These are phyloP conservation scores for Hycleus cichorii DNA, from an alignment of 1,140 invertebrate species.

Conservation along the genomic window DNA sequence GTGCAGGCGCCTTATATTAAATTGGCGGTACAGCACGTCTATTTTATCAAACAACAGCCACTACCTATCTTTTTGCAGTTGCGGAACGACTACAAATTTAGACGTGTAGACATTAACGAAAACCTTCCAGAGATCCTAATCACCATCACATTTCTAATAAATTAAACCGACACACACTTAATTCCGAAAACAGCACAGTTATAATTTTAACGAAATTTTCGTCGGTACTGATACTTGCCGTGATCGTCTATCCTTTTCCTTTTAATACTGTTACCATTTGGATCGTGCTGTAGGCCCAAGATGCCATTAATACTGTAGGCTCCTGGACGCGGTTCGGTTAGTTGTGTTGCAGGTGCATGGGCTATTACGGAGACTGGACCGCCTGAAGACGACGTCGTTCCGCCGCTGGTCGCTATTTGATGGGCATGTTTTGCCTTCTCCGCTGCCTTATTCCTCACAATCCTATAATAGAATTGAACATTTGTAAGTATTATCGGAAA, in stretches of 20 bases:
- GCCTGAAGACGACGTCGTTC: slow-evolving; percentile 43
- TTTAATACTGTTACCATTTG: slow-evolving; percentile 63
- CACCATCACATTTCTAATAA: too few relatives aligned
- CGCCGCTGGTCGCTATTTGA: slow-evolving; percentile 57
- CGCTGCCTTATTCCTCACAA: slow-evolving; percentile 92
- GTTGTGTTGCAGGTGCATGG: slow-evolving; percentile 53
- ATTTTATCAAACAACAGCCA: not conserved
- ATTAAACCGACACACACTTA: too few relatives aligned
- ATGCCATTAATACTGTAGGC: slow-evolving; percentile 95
- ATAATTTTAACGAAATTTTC: not conserved
- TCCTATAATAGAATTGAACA: slow-evolving; percentile 53
- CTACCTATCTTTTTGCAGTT: not conserved
- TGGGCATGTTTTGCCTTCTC: slow-evolving; percentile 91
- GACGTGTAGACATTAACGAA: too few relatives aligned
- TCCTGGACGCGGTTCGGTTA: slow-evolving; percentile 48
- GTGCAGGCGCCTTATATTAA: slow-evolving; percentile 1
- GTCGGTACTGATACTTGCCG: slow-evolving; percentile 43
- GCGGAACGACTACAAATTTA: not conserved
- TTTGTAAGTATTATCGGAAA: too few relatives aligned
- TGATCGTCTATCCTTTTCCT: slow-evolving; percentile 63
- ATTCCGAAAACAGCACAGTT: too few relatives aligned
- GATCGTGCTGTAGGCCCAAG: slow-evolving; percentile 76
- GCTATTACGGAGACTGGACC: slow-evolving; percentile 58
- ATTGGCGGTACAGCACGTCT: not conserved
- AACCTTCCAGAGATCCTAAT: too few relatives aligned